Evolutionary conservation across 2,888 invertebrate genomes (phyloP).

Genomic region (Cephus runcator): DNA sequence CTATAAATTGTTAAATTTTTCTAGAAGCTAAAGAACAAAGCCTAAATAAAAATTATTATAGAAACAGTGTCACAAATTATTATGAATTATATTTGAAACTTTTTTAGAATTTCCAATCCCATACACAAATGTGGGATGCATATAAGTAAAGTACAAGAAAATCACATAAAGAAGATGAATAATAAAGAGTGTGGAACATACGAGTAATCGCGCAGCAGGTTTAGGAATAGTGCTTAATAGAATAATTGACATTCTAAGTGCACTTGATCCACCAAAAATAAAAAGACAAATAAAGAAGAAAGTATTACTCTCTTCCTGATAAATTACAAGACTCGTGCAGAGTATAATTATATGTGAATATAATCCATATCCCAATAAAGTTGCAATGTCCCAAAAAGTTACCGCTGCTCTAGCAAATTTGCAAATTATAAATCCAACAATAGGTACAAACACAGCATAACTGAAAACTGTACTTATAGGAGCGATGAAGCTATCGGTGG

Average conservation of each 20-base stretch:
- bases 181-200: conserved; percentile 65
- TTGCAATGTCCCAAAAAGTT: conserved; percentile 60
- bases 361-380: conserved; percentile 66
- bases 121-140: conserved; percentile 65
- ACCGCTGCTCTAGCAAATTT: conserved; percentile 56
- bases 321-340: conserved; percentile 60
- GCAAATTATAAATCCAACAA: conserved; percentile 55
- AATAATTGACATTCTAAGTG: conserved; percentile 65
- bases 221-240: conserved; percentile 64
- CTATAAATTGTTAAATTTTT: not conserved
- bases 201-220: conserved; percentile 66
- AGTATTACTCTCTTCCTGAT: conserved; percentile 62
- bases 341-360: conserved; percentile 67
- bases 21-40: not conserved
- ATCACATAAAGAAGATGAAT: conserved; percentile 67
- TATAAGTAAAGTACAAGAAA: conserved; percentile 68
- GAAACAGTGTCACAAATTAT: conserved; percentile 7
- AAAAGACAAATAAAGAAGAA: conserved; percentile 66
- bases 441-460: conserved; percentile 59
- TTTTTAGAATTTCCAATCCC: conserved; percentile 26
- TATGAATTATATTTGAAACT: conserved; percentile 2
- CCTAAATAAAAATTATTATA: not conserved
- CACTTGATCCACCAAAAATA: conserved; percentile 66
- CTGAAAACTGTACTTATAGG: conserved; percentile 55
- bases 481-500: conserved; percentile 39